Base-by-base conservation (phyloP, 2,888 invertebrate species). In the Callyntrura guangdongensis region DNA sequence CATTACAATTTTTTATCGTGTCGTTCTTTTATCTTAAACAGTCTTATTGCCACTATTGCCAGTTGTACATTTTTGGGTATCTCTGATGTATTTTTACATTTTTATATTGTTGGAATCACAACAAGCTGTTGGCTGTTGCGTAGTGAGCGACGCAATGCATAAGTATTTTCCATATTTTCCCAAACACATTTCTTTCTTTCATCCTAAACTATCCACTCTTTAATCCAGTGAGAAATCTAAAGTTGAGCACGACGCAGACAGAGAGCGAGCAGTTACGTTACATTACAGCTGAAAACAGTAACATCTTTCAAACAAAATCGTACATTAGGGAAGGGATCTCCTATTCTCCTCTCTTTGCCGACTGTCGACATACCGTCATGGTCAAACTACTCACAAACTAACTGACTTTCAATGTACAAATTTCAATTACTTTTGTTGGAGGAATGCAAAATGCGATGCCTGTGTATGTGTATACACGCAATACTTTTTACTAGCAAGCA, bases 91-190 rank as follows among this genome's bases (percentile, higher is more conserved):
- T 82, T 47, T 22, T 64, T 11, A 47, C 47, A 47, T 47, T 64
- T 64, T 82, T 82, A 47, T 59, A 82, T 82, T 67, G 82, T 64
- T 82, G 61, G 64, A 14, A 82, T 61, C 45, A 22, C 82, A 82
- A 22, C 82, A 82, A 64, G 47, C 22, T 4, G 36, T 36, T 36
- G 36, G 36, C 36, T 36, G 36, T 82, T 45, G 61, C 45, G 6
- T 20, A 20, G 17, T 36, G 17, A 11, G 25, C 11, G 8, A 56
- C 14, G 53, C 25, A 27, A 59, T 56, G 6, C 6, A 36, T 36
- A 36, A 2, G 36, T 36, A 25, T 27, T 61, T 59, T 61, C 81
- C 61, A 17, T 61, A 82, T 20, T 45, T n/a, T 69, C 45, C 22
- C 22, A 36, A 36, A 36, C 36, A 36, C n/a, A n/a, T n/a, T n/a